Conservation (phyloP, 2,113 vertebrate species). For the Mesitornis unicolor region DNA sequence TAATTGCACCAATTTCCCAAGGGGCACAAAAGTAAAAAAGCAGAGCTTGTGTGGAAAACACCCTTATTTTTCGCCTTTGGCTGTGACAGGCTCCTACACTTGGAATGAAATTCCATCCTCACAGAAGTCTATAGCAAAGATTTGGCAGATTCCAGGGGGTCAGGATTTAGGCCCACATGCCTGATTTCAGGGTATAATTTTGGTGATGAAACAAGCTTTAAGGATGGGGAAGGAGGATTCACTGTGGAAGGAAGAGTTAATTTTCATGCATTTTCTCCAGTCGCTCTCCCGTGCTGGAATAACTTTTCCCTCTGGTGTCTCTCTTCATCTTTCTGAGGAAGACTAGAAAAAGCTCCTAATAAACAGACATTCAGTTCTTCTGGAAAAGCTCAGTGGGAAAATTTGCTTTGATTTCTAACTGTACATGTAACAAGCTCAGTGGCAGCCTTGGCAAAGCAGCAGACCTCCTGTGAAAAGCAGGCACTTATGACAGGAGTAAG, state of each 20-base stretch:
- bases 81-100: neutral
- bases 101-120: constrained; percentile 22
- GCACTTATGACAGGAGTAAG: neutral
- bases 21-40: constrained; percentile 9
- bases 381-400: neutral
- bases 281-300: neutral
- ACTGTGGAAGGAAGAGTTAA: neutral
- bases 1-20: constrained; percentile 35
- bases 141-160: neutral
- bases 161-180: constrained; percentile 1
- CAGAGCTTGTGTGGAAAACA: constrained; percentile 37
- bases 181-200: constrained; percentile 30
- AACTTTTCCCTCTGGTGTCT: neutral
- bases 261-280: neutral
- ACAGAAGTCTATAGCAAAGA: neutral
- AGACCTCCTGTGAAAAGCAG: neutral
- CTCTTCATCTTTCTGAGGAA: neutral
- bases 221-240: neutral
- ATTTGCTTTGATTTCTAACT: neutral
- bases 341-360: neutral
- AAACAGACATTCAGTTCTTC: neutral
- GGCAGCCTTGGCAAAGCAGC: neutral
- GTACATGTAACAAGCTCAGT: fast-evolving
- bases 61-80: neutral
- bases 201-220: neutral